Evolutionary conservation across 2,113 vertebrate species (phyloP).

Genomic region (Cottus gobio): DNA sequence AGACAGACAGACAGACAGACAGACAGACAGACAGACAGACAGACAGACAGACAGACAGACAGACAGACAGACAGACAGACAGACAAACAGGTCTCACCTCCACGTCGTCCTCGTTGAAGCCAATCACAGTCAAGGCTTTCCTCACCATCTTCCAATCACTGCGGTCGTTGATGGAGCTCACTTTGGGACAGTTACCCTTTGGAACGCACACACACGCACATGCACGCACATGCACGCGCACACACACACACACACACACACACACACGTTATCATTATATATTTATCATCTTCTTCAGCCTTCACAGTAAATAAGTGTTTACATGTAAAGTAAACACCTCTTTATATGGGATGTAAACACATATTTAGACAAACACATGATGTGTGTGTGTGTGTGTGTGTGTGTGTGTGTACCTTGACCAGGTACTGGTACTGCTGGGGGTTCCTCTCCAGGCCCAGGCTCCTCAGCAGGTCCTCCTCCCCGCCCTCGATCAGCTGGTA

Average conservation of each 20-base stretch:
- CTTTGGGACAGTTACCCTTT: slow-evolving; percentile 97
- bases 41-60: no score
- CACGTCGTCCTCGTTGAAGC: slow-evolving; percentile 92
- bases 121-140: slow-evolving; percentile 90
- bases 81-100: slow-evolving; percentile 84
- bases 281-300: not conserved
- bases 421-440: slow-evolving; percentile 95
- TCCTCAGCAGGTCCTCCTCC: slow-evolving; percentile 91
- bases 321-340: slow-evolving; percentile 38
- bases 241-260: slow-evolving; percentile 8
- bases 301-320: slow-evolving; percentile 33
- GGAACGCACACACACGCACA: slow-evolving; percentile 25
- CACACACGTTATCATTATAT: not conserved
- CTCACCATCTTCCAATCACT: slow-evolving; percentile 95
- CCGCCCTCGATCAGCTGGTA: slow-evolving; percentile 97
- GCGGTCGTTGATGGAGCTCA: slow-evolving; percentile 98
- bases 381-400: slow-evolving; percentile 29
- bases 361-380: slow-evolving; percentile 24
- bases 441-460: slow-evolving; percentile 93
- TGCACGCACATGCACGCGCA: slow-evolving; percentile 5
- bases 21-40: no score
- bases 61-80: no score
- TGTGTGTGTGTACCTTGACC: slow-evolving; percentile 87
- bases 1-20: no score
- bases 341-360: slow-evolving; percentile 30